These are phyloP conservation scores for Pantherophis vulpinus DNA, from an alignment of 2,797 vertebrate species.

Conservation along the genomic window DNA sequence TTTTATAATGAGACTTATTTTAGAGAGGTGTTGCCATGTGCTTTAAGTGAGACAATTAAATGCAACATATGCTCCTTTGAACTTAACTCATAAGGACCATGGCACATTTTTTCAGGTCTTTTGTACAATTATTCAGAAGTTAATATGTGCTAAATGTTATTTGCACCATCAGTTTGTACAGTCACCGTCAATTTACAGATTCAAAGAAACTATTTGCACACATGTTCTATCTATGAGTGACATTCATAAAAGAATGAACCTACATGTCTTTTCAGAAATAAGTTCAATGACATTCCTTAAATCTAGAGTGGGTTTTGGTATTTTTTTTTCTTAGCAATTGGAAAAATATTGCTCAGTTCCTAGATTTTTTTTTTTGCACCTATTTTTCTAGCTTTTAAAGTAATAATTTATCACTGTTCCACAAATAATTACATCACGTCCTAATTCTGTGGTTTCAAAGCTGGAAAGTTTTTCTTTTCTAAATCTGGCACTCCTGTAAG, in stretches of 20 bases:
- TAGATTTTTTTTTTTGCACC: background rate
- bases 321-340: conserved; percentile 29
- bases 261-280: background rate
- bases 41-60: background rate
- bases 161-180: background rate
- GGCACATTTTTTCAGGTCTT: background rate
- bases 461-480: conserved; percentile 54
- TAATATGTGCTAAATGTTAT: background rate
- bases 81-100: background rate
- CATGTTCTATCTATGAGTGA: background rate
- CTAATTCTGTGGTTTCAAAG: conserved; percentile 46
- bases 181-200: background rate
- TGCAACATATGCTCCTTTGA: background rate
- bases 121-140: background rate
- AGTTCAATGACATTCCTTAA: background rate
- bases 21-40: background rate
- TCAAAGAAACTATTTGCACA: background rate
- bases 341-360: conserved; percentile 43
- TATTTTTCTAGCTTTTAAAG: conserved; percentile 48
- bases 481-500: conserved; percentile 44
- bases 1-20: background rate
- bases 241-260: background rate
- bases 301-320: background rate
- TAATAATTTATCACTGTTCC: conserved; percentile 47
- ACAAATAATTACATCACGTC: conserved; percentile 52